Percentiles rank a stretch among this genome's conserved stretches.
Conservation (phyloP, 2,888 invertebrate species). For the Dicranocentrus wangi region DNA sequence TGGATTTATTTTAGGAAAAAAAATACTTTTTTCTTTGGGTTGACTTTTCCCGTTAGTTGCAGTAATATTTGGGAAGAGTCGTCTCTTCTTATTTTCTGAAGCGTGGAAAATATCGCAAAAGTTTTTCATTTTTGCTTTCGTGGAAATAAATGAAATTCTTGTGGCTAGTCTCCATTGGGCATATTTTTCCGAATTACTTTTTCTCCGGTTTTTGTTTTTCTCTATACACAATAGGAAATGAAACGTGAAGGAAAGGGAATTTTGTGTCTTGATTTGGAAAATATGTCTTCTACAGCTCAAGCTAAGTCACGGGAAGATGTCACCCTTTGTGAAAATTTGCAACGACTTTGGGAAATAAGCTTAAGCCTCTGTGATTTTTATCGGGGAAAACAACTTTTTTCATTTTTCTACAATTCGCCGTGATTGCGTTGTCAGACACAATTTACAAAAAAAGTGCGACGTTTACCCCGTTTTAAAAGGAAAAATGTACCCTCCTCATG, state of each 20-base stretch:
- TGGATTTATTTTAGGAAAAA: slow-evolving; percentile 22
- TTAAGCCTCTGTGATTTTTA: not conserved
- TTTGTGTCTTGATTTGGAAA: no score
- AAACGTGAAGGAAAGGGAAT: no score
- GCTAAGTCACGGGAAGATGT: not conserved
- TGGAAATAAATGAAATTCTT: slow-evolving; percentile 1
- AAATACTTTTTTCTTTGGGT: not conserved
- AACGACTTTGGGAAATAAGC: slow-evolving; percentile 18
- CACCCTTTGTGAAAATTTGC: slow-evolving; percentile 21
- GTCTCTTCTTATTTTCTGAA: not conserved
- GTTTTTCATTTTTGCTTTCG: not conserved
- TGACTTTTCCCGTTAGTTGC: slow-evolving; percentile 5
- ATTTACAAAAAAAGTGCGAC: no score
- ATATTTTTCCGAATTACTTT: no score
- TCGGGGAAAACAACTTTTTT: not conserved
- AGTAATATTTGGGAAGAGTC: not conserved
- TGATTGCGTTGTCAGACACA: slow-evolving; percentile 16
- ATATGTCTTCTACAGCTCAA: no score
- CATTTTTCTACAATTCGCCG: not conserved
- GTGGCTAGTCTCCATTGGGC: not conserved
- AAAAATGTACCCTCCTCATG: no score
- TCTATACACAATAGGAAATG: no score
- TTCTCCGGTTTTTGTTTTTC: no score
- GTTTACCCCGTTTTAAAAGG: no score
- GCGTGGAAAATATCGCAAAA: slow-evolving; percentile 3